A percentile compares a stretch with the other conserved stretches of the same genome.
phyloP scores from a whole-genome alignment of 2,113 vertebrate genomes.

The Chionodraco myersi region DNA sequence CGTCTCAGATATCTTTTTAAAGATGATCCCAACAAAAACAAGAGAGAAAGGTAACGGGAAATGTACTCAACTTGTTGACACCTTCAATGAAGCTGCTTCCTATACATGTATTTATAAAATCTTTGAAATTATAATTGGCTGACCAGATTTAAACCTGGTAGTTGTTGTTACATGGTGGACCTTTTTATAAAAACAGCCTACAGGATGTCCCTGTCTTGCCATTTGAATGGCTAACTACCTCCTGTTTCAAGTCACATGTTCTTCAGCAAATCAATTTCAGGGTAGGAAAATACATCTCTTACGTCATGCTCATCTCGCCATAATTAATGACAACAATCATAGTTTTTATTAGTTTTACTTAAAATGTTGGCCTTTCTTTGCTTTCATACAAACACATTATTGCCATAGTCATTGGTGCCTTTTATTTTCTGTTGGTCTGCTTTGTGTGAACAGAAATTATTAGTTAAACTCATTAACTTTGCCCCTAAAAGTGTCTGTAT shows the following conservation, averaged over 20 bases:
- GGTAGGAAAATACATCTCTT: neutral
- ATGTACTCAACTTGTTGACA: too few species aligned
- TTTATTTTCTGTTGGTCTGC: conserved; percentile 14
- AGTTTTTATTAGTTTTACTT: neutral
- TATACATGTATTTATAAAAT: too few species aligned
- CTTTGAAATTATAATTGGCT: neutral
- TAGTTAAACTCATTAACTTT: conserved; percentile 44
- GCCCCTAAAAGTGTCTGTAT: conserved; percentile 31
- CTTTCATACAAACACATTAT: conserved; percentile 3
- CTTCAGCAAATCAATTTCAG: conserved; percentile 9
- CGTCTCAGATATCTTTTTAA: neutral
- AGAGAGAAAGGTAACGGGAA: neutral
- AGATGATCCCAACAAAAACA: neutral
- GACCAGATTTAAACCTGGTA: neutral
- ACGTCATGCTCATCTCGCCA: neutral
- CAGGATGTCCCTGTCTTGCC: neutral
- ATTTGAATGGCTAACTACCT: conserved; percentile 50
- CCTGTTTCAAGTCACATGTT: conserved; percentile 31
- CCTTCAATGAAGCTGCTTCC: too few species aligned
- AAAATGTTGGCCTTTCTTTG: conserved; percentile 1
- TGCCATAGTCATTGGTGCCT: neutral
- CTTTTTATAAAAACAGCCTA: neutral
- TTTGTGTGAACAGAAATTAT: neutral
- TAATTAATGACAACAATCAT: neutral
- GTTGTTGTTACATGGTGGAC: neutral